Percentiles rank a stretch among this genome's conserved stretches.
phyloP scores from a whole-genome alignment of 2,797 vertebrate genomes.

The Loriculus beryllinus region DNA sequence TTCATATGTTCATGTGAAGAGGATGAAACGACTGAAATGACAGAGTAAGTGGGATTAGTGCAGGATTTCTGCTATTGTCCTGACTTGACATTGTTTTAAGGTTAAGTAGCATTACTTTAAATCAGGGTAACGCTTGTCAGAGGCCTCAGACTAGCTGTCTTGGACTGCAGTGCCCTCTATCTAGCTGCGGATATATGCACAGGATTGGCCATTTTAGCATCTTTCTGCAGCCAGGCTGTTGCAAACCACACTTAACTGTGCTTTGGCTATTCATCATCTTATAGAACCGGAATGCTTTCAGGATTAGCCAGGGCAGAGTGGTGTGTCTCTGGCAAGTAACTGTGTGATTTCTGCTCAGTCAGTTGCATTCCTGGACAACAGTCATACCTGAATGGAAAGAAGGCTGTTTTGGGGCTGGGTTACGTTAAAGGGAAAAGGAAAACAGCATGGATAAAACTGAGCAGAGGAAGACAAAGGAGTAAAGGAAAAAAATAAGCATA shows the following conservation, averaged over 20 bases:
- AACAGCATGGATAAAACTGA: background rate
- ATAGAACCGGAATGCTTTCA: background rate
- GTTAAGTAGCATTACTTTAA: conserved; percentile 9
- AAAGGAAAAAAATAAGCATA: background rate
- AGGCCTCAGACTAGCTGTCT: background rate
- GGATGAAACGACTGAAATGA: background rate
- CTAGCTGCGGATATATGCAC: background rate
- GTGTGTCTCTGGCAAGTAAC: background rate
- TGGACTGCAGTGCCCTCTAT: background rate
- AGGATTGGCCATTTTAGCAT: background rate
- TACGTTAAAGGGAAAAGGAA: background rate
- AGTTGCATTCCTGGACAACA: background rate
- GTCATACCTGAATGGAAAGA: background rate
- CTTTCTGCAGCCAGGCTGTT: background rate
- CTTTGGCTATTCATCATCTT: background rate
- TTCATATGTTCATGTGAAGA: background rate
- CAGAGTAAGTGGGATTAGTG: background rate
- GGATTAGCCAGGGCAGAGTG: background rate
- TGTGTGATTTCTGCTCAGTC: background rate
- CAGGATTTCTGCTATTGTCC: background rate
- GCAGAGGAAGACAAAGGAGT: background rate
- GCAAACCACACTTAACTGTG: background rate
- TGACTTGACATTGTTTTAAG: background rate
- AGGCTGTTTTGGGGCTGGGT: background rate
- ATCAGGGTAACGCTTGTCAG: background rate